Evolutionary conservation across 2,797 vertebrate species (phyloP).

Genomic region (Smutsia gigantea): DNA sequence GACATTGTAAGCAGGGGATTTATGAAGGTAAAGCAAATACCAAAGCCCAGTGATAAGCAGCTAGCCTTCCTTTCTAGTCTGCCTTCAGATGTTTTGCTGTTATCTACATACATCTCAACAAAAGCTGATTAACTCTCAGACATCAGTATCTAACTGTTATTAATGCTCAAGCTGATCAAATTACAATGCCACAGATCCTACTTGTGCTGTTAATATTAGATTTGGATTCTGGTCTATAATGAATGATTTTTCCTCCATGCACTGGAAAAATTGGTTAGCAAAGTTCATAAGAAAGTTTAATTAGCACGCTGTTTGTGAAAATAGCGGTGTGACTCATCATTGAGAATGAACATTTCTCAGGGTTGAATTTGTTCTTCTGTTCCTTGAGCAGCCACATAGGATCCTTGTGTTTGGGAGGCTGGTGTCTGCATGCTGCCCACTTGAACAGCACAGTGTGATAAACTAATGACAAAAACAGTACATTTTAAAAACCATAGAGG

Average conservation of each 20-base stretch:
- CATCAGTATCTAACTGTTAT: slow-evolving; percentile 80
- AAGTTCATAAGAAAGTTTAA: slow-evolving; percentile 86
- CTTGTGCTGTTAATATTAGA: slow-evolving; percentile 86
- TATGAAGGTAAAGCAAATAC: slow-evolving; percentile 30
- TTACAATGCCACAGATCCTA: slow-evolving; percentile 84
- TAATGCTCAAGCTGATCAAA: slow-evolving; percentile 85
- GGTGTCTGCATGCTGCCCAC: slow-evolving; percentile 54
- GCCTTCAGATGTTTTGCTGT: slow-evolving; percentile 76
- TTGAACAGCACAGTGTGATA: slow-evolving; percentile 74
- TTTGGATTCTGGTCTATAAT: slow-evolving; percentile 85
- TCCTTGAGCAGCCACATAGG: slow-evolving; percentile 55
- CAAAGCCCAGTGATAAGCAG: slow-evolving; percentile 58
- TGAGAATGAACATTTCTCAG: slow-evolving; percentile 81
- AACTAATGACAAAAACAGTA: slow-evolving; percentile 80
- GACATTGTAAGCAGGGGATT: slow-evolving; percentile 22
- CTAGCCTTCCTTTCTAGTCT: slow-evolving; percentile 56
- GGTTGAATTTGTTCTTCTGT: slow-evolving; percentile 70
- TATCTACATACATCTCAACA: slow-evolving; percentile 68
- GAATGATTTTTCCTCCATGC: slow-evolving; percentile 84
- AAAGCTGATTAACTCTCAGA: slow-evolving; percentile 80
- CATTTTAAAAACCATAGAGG: slow-evolving; percentile 68
- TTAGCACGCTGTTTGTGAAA: slow-evolving; percentile 86
- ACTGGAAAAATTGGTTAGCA: slow-evolving; percentile 85
- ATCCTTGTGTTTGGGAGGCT: slow-evolving; percentile 67
- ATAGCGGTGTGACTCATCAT: slow-evolving; percentile 83